Percentiles rank a stretch among this genome's conserved stretches.
These are phyloP conservation scores for Panulirus ornatus DNA, from an alignment of 1,140 invertebrate genomes.

Conservation along the genomic window DNA sequence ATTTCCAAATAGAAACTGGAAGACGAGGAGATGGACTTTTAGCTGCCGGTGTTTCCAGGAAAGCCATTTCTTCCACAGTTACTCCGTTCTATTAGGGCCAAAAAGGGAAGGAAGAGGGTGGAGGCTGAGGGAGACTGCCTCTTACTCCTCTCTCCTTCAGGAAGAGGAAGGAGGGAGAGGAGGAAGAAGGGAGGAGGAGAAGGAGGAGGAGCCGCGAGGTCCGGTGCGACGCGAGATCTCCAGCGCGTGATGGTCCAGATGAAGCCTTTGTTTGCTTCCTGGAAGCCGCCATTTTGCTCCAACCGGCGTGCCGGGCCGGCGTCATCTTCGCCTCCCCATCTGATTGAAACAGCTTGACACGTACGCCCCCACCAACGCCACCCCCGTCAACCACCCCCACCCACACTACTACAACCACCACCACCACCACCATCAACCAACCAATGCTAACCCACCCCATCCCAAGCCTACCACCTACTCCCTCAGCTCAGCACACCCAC, in stretches of 20 bases:
- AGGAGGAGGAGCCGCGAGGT: background rate
- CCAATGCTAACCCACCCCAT: too few species aligned
- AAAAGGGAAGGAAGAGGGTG: background rate
- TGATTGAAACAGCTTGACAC: conserved; percentile 8
- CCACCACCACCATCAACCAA: too few species aligned
- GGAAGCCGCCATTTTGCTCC: conserved; percentile 53
- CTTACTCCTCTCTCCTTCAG: background rate
- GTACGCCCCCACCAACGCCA: background rate
- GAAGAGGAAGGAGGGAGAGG: background rate
- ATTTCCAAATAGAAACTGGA: too few species aligned
- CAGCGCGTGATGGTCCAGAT: conserved; percentile 45
- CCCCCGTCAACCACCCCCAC: background rate
- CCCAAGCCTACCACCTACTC: too few species aligned
- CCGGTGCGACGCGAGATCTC: background rate
- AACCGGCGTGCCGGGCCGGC: background rate
- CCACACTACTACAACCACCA: too few species aligned
- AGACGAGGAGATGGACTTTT: too few species aligned
- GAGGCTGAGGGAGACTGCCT: background rate
- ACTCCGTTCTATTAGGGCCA: background rate
- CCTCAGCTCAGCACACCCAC: too few species aligned
- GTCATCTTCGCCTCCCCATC: conserved; percentile 13
- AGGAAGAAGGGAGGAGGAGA: background rate
- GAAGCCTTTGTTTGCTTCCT: conserved; percentile 43
- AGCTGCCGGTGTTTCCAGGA: too few species aligned
- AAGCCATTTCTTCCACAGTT: background rate